Evolutionary conservation across 2,888 invertebrate genomes (phyloP).

Genomic region (Boloria euphrosyne): DNA sequence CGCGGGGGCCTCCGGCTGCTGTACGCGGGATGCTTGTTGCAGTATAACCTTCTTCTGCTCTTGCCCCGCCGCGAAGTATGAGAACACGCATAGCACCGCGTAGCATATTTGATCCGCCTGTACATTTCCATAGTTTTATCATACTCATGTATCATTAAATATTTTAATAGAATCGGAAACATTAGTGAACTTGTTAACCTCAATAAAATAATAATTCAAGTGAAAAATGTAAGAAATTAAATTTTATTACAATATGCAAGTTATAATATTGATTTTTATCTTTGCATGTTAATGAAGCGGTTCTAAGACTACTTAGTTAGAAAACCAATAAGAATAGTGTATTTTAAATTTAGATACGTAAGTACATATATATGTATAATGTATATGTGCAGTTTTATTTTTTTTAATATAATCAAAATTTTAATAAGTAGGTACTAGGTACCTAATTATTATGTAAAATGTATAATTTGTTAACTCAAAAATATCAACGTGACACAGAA

Average conservation of each 20-base stretch:
- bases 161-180: too few relatives aligned
- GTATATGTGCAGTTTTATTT: too few relatives aligned
- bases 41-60: constrained; percentile 85
- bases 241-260: not conserved
- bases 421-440: too few relatives aligned
- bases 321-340: not conserved
- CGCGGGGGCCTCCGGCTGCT: constrained; percentile 46
- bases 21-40: constrained; percentile 74
- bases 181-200: too few relatives aligned
- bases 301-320: not conserved
- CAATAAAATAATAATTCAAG: not conserved
- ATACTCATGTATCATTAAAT: too few relatives aligned
- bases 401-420: too few relatives aligned
- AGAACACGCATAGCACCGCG: constrained; percentile 99
- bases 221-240: not conserved
- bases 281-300: not conserved
- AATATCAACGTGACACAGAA: not conserved
- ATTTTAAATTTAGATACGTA: not conserved
- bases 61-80: constrained; percentile 97
- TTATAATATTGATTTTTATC: not conserved
- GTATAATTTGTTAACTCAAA: not conserved
- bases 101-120: constrained; percentile 99
- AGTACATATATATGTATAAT: too few relatives aligned
- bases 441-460: too few relatives aligned
- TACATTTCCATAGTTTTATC: not conserved